These are phyloP conservation scores for Dendrocopos noguchii DNA, from an alignment of 2,113 vertebrate species.

Conservation along the genomic window DNA sequence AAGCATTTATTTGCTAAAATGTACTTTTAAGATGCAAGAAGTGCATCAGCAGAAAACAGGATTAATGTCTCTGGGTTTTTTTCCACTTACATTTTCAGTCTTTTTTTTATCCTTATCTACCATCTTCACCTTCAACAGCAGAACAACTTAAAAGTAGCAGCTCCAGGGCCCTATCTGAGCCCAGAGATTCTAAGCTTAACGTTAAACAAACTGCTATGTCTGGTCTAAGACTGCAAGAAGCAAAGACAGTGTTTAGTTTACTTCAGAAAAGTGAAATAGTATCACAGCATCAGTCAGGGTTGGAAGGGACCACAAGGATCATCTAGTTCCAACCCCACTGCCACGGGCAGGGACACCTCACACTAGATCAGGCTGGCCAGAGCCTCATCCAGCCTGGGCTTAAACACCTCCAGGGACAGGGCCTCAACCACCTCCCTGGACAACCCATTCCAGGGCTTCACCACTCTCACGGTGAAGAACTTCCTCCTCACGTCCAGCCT, in stretches of 20 bases:
- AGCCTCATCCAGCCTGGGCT: too few species aligned
- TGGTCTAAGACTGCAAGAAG: not conserved
- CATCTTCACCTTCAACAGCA: not conserved
- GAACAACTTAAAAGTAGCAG: not conserved
- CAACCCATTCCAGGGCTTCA: too few species aligned
- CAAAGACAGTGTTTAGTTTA: not conserved
- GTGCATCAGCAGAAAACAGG: not conserved
- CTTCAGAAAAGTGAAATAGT: not conserved
- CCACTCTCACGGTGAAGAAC: too few species aligned
- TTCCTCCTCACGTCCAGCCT: too few species aligned
- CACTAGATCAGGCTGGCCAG: too few species aligned
- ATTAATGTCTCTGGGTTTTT: not conserved
- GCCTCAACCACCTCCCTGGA: too few species aligned
- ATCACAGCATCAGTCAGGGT: too few species aligned
- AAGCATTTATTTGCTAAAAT: not conserved
- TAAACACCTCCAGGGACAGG: too few species aligned
- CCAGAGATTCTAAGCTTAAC: not conserved
- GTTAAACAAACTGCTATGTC: not conserved
- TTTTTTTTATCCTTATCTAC: not conserved
- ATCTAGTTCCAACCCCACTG: too few species aligned
- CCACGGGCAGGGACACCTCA: too few species aligned
- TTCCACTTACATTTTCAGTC: not conserved
- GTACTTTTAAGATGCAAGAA: not conserved
- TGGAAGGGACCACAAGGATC: too few species aligned
- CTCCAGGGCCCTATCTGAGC: not conserved